These are phyloP conservation scores for Irena cyanogastra DNA, from an alignment of 2,113 vertebrate genomes.

Conservation along the genomic window DNA sequence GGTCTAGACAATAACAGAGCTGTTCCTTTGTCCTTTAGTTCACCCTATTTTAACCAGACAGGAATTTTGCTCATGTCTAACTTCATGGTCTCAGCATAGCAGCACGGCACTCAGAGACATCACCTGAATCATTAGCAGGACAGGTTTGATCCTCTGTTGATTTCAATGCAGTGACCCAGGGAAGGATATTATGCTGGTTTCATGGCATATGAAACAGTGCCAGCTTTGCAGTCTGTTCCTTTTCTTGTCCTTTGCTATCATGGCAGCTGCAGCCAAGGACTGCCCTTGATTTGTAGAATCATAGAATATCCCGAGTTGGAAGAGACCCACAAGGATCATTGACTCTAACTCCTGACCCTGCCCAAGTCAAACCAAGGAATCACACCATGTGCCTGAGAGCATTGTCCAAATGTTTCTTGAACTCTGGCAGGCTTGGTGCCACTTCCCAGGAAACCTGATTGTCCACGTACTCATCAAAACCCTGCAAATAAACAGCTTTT, in stretches of 20 bases:
- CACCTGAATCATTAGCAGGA: neutral
- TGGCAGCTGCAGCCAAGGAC: neutral
- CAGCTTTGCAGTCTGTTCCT: neutral
- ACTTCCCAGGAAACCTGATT: neutral
- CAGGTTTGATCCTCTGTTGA: neutral
- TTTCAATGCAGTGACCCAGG: neutral
- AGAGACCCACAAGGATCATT: neutral
- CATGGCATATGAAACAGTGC: neutral
- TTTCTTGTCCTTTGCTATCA: neutral
- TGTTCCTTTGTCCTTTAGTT: neutral
- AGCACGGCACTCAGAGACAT: neutral
- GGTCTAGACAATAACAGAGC: neutral
- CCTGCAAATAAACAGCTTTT: neutral
- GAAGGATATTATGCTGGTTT: neutral
- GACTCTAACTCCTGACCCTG: neutral
- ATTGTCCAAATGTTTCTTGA: neutral
- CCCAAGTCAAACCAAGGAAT: neutral
- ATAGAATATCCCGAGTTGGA: neutral
- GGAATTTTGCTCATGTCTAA: neutral
- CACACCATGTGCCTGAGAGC: neutral
- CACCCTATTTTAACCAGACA: neutral
- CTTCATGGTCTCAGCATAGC: neutral
- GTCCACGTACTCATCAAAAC: fast-evolving
- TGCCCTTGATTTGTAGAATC: neutral
- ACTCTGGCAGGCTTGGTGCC: neutral